These are phyloP conservation scores for Lytechinus pictus DNA, from an alignment of 35 echinoderm and acorn worm genomes.

Conservation along the genomic window DNA sequence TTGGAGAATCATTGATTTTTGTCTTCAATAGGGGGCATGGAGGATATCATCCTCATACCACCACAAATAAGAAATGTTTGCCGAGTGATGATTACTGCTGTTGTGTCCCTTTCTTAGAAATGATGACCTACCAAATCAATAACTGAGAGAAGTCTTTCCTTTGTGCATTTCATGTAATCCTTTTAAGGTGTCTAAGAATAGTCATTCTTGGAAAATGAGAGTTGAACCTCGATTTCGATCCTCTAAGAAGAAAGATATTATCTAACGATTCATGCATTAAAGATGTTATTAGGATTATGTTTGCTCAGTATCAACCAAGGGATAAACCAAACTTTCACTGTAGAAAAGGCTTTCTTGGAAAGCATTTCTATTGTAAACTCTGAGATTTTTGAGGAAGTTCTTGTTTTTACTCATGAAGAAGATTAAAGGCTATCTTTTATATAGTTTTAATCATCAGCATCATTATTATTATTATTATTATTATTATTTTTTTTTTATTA, in stretches of 20 bases:
- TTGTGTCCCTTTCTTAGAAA: not conserved
- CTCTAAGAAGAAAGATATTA: not conserved
- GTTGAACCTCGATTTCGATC: not conserved
- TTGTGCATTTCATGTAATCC: not conserved
- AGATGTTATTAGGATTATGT: not conserved
- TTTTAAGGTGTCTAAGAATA: not conserved
- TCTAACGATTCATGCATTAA: not conserved
- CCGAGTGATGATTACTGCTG: not conserved
- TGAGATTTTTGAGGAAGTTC: not conserved
- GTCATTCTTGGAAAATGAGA: not conserved
- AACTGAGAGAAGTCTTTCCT: not conserved
- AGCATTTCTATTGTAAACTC: not conserved
- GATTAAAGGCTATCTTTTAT: too few species aligned
- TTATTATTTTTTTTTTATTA: too few species aligned
- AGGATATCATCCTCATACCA: not conserved
- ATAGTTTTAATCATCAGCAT: too few species aligned
- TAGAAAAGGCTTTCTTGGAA: not conserved
- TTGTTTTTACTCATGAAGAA: too few species aligned
- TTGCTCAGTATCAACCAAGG: not conserved
- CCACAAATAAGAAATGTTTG: not conserved
- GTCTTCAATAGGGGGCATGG: not conserved
- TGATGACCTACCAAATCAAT: not conserved
- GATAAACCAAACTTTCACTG: not conserved
- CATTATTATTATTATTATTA: too few species aligned
- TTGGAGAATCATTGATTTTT: not conserved